A percentile compares a stretch with the other conserved stretches of the same genome.
phyloP scores from a whole-genome alignment of 92 coral and sea anemone genomes.

The Palythoa grandiflora region DNA sequence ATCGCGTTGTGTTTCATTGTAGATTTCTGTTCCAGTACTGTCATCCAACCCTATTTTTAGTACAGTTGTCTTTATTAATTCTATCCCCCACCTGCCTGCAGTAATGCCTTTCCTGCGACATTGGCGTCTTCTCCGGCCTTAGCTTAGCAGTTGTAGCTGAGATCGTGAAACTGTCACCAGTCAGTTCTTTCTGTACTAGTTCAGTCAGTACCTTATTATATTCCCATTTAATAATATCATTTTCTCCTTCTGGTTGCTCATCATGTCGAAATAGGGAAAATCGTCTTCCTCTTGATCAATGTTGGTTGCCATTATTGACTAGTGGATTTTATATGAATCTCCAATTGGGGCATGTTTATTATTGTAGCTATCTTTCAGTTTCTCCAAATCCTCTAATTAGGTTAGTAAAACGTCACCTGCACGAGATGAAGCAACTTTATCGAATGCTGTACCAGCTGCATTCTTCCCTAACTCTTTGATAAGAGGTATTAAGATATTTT shows the following conservation, averaged over 20 bases:
- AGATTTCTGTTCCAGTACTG: neutral
- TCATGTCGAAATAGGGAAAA: neutral
- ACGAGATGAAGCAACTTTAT: neutral
- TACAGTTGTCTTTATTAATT: neutral
- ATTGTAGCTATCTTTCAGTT: neutral
- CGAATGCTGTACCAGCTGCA: neutral
- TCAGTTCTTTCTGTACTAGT: neutral
- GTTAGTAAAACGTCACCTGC: neutral
- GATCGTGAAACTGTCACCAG: neutral
- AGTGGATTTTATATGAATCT: too few relatives aligned
- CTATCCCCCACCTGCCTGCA: neutral
- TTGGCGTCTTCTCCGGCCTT: neutral
- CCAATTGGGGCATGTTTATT: neutral
- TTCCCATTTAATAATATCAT: neutral
- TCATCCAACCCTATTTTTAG: neutral
- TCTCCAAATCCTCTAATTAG: neutral
- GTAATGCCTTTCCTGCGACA: neutral
- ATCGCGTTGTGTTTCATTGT: neutral
- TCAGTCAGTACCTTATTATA: neutral
- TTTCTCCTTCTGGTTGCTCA: neutral
- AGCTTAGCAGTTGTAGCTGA: neutral
- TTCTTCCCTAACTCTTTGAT: neutral
- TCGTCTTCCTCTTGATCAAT: neutral
- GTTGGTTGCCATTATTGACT: neutral
- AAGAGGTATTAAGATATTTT: neutral